A percentile compares a stretch with the other conserved stretches of the same genome.
phyloP scores from a whole-genome alignment of 2,113 vertebrate genomes.

The Neomonachus schauinslandi region DNA sequence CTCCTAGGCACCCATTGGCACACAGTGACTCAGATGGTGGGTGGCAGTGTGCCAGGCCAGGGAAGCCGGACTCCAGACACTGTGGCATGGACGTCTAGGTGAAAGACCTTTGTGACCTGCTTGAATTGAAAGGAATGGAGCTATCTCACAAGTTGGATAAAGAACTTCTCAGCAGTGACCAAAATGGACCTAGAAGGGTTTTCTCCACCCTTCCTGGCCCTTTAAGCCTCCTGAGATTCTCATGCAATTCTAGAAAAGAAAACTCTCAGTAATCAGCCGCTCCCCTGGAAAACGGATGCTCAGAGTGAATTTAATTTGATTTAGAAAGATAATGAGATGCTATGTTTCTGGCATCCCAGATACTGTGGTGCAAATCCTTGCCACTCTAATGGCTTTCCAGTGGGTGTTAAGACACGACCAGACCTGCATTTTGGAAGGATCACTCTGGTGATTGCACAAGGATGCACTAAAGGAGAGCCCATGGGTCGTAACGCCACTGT shows the following conservation, averaged over 20 bases:
- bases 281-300: background rate
- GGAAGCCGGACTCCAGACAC: background rate
- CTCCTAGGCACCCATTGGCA: background rate
- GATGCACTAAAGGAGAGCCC: background rate
- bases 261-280: background rate
- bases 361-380: background rate
- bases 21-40: background rate
- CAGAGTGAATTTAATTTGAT: slow-evolving; percentile 53
- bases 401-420: slow-evolving; percentile 3
- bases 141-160: background rate
- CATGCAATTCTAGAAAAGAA: slow-evolving; percentile 35
- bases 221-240: background rate
- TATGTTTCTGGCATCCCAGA: slow-evolving; percentile 10
- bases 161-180: background rate
- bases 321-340: slow-evolving; percentile 16
- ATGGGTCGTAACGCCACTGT: background rate
- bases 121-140: background rate
- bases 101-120: background rate
- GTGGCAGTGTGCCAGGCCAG: background rate
- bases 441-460: background rate
- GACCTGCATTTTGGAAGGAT: slow-evolving; percentile 55
- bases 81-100: background rate
- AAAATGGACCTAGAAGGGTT: background rate
- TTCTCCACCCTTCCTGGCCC: background rate
- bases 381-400: background rate